These are phyloP conservation scores for Puntigrus tetrazona DNA, from an alignment of 2,113 vertebrate species.

Conservation along the genomic window DNA sequence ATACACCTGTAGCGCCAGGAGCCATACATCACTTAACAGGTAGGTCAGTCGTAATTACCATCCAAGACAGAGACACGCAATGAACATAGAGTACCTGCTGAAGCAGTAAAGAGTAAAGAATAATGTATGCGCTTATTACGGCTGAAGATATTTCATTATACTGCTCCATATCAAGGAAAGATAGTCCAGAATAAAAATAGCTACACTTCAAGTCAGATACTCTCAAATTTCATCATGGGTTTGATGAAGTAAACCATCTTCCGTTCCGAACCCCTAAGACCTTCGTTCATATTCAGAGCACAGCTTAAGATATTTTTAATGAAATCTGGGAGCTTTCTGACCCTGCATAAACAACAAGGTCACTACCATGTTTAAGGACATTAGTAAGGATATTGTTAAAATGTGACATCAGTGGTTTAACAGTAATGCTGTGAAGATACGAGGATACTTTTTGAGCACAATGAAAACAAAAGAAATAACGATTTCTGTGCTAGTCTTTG, in stretches of 20 bases:
- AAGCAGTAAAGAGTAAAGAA: neutral
- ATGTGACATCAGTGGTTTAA: too few species aligned
- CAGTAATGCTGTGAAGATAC: too few species aligned
- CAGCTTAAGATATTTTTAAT: too few species aligned
- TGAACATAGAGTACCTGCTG: neutral
- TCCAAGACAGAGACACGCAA: neutral
- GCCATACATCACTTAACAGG: constrained; percentile 34
- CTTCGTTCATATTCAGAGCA: too few species aligned
- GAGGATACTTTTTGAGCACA: too few species aligned
- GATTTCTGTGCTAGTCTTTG: too few species aligned
- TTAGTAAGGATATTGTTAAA: too few species aligned
- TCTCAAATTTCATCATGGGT: neutral
- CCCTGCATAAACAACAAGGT: too few species aligned
- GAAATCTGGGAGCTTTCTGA: too few species aligned
- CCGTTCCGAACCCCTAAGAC: too few species aligned
- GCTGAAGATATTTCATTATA: neutral
- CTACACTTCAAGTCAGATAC: neutral
- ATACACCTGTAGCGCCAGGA: constrained; percentile 16
- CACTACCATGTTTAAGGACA: too few species aligned
- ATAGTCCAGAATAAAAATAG: neutral
- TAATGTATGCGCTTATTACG: constrained; percentile 13
- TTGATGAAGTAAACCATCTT: neutral
- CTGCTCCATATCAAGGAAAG: neutral
- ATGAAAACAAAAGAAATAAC: too few species aligned
- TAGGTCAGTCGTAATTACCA: constrained; percentile 37